Conservation (phyloP, 1,140 invertebrate species). For the Telenomus remus region DNA sequence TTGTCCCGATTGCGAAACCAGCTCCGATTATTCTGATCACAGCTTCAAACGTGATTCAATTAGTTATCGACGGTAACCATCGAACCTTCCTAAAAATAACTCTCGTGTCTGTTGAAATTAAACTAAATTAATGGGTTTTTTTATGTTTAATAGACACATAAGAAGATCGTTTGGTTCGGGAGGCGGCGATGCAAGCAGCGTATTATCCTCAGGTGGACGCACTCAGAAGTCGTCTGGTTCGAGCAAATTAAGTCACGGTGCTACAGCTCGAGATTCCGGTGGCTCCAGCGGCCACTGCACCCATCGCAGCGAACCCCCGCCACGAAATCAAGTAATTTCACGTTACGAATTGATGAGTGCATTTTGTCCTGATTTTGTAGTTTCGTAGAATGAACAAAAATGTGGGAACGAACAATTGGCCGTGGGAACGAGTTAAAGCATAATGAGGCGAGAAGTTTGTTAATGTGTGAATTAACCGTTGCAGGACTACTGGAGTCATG, state of each 20-base stretch:
- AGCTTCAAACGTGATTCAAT: conserved; percentile 72
- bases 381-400: conserved; percentile 27
- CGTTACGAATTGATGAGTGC: too few species aligned
- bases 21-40: conserved; percentile 73
- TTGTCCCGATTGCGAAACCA: conserved; percentile 73
- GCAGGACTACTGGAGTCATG: conserved; percentile 73
- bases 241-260: conserved; percentile 73
- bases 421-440: too few species aligned
- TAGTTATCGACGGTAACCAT: conserved; percentile 68
- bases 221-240: conserved; percentile 74
- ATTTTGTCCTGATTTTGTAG: too few species aligned
- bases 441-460: not conserved
- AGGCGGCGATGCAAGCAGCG: conserved; percentile 71
- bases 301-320: conserved; percentile 82
- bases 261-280: conserved; percentile 80
- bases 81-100: too few species aligned
- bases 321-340: conserved; percentile 70
- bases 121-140: too few species aligned
- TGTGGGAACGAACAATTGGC: too few species aligned
- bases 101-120: too few species aligned
- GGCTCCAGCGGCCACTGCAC: conserved; percentile 86
- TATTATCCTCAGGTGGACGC: conserved; percentile 71
- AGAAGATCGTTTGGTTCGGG: conserved; percentile 72
- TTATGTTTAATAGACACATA: conserved; percentile 72
- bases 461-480: conserved; percentile 46